Base-by-base conservation (phyloP, 2,113 vertebrate species). In the Sceloporus undulatus region DNA sequence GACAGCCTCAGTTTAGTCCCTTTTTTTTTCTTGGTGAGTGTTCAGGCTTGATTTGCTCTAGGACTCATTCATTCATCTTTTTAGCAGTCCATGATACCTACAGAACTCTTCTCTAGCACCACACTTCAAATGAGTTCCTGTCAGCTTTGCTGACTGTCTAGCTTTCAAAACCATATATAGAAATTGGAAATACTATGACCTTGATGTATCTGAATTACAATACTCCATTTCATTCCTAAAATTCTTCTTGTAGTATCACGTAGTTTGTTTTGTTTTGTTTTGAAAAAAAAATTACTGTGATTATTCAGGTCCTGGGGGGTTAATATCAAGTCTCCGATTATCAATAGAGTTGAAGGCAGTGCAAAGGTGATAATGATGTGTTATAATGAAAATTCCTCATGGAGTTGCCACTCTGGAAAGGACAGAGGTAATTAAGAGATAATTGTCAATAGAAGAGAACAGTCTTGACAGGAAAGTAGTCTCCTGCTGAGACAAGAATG, bases 391-490 rank as follows among this genome's bases (percentile, higher is more conserved):
- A 95, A 96, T 95, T 92, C 90, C 87, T 94, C 86, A 89, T 93
- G 93, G 92, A 88, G 94, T 88, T 79, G 62, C 90, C 73, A 86
- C 95, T 95, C 83, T 85, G 79, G 88, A 91, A 93, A 95, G 90
- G 93, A 95, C 90, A 94, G 92, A 94, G 95, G 95, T 96, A 95
- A 95, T 96, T 95, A 95, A 93, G 87, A 96, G 90, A 90, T 92
- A 95, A 96, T 96, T 94, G 93, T 93, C 92, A 93, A 88, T 90
- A 89, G 91, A 94, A 93, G 79, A 94, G 90, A 91, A 94, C 91
- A 94, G 95, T 94, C 90, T 48, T 95, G 82, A 90, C 59, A 88
- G 48, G 65, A 95, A 94, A 95, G 96, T 89, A 80, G 93, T 80
- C 93, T 96, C 93, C 95, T 88, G 91, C 95, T 94, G 95, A 88